A percentile compares a stretch with the other conserved stretches of the same genome.
Evolutionary conservation across 2,113 vertebrate genomes (phyloP).

Genomic region (Nannobrachium achirus): DNA sequence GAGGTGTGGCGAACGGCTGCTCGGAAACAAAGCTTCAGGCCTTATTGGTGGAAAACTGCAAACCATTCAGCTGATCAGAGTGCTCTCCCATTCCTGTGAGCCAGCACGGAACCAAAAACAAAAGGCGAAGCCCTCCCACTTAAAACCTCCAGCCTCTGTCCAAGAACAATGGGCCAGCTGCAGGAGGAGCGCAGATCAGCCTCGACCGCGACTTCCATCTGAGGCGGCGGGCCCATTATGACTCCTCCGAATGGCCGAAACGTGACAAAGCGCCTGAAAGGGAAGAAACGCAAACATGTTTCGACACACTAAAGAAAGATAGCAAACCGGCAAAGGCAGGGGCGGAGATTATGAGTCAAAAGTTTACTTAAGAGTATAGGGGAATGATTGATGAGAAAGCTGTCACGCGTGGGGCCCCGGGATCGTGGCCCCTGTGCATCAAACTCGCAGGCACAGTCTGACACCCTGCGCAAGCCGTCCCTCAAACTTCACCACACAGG

Average conservation of each 20-base stretch:
- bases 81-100: constrained; percentile 21
- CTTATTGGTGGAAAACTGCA: constrained; percentile 1
- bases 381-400: constrained; percentile 72
- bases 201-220: constrained; percentile 35
- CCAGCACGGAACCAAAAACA: constrained; percentile 53
- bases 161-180: constrained; percentile 64
- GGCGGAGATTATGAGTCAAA: constrained; percentile 54
- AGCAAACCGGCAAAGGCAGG: constrained; percentile 26
- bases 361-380: constrained; percentile 63
- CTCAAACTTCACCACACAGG: constrained; percentile 60
- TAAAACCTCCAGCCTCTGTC: constrained; percentile 35
- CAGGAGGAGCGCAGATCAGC: constrained; percentile 42
- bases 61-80: constrained; percentile 21
- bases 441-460: constrained; percentile 40
- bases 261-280: constrained; percentile 53
- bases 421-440: constrained; percentile 57
- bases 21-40: background rate
- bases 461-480: constrained; percentile 43
- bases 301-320: constrained; percentile 54
- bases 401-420: constrained; percentile 55
- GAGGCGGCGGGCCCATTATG: constrained; percentile 24
- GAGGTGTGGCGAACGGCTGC: background rate
- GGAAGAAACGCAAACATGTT: constrained; percentile 66
- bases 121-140: constrained; percentile 53
- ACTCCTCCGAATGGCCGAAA: constrained; percentile 26